Evolutionary conservation across 2,888 invertebrate genomes (phyloP).

Genomic region (Mimumesa dahlbomi): DNA sequence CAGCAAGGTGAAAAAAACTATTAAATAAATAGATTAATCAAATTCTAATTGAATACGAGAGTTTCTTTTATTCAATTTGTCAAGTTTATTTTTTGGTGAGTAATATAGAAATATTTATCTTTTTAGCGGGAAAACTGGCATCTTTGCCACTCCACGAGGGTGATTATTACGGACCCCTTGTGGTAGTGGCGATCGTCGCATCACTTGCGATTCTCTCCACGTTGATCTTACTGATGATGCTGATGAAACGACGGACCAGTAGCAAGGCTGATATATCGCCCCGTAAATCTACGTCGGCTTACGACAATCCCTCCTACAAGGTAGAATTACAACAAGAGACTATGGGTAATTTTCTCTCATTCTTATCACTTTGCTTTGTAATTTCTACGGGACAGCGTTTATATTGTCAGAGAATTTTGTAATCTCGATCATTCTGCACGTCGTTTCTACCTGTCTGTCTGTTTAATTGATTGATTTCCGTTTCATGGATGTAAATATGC

Average conservation of each 20-base stretch:
- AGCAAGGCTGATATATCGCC: conserved; percentile 90
- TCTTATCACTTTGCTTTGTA: too few species aligned
- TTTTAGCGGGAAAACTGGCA: conserved; percentile 82
- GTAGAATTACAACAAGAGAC: conserved; percentile 96
- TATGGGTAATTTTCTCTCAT: conserved; percentile 86
- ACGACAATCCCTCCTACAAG: conserved; percentile 96
- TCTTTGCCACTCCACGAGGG: conserved; percentile 83
- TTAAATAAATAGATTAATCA: too few species aligned
- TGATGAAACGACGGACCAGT: conserved; percentile 87
- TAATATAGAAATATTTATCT: too few species aligned
- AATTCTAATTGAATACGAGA: too few species aligned
- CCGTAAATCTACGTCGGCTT: conserved; percentile 92
- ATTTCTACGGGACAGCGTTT: too few species aligned
- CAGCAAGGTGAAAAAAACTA: conserved; percentile 82
- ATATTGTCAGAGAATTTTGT: too few species aligned
- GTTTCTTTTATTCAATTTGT: too few species aligned
- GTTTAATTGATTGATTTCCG: too few species aligned
- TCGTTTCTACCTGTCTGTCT: too few species aligned
- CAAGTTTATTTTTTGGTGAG: too few species aligned
- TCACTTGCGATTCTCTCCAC: conserved; percentile 92
- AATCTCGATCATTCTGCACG: too few species aligned
- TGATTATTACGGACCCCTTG: conserved; percentile 93
- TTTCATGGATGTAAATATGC: too few species aligned
- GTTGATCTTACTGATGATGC: conserved; percentile 88
- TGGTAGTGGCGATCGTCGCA: conserved; percentile 93